A percentile compares a stretch with the other conserved stretches of the same genome.
Conservation (phyloP, 2,797 vertebrate species). For the Spea hammondii region DNA sequence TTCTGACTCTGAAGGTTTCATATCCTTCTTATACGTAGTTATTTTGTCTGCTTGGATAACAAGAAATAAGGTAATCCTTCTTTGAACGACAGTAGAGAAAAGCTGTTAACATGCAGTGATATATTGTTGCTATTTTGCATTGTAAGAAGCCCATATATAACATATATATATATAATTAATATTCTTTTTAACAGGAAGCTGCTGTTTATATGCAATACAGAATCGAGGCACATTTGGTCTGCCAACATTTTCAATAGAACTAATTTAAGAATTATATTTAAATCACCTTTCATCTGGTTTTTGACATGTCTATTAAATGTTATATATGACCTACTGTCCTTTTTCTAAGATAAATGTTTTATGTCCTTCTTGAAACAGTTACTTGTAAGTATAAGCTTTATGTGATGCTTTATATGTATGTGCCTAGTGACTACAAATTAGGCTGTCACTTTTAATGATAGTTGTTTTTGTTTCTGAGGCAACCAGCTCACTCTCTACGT, state of each 20-base stretch:
- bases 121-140: conserved; percentile 20
- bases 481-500: neutral
- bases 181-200: no score
- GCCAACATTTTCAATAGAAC: no score
- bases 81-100: conserved; percentile 40
- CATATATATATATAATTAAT: no score
- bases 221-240: no score
- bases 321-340: neutral
- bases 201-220: no score
- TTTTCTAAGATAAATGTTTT: neutral
- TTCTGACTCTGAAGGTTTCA: conserved; percentile 24
- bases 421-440: neutral
- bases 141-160: neutral
- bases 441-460: neutral
- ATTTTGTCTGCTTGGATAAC: conserved; percentile 40
- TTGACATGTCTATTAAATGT: no score
- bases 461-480: neutral
- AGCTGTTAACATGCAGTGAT: conserved; percentile 19
- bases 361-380: neutral
- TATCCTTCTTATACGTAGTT: conserved; percentile 43
- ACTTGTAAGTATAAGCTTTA: neutral
- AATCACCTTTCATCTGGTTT: no score
- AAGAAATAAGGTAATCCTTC: conserved; percentile 48
- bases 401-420: neutral
- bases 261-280: no score